Evolutionary conservation across 2,797 vertebrate genomes (phyloP), one percentile per base, ranked within the genome.

Genomic region (Phaenicophaeus curvirostris): DNA sequence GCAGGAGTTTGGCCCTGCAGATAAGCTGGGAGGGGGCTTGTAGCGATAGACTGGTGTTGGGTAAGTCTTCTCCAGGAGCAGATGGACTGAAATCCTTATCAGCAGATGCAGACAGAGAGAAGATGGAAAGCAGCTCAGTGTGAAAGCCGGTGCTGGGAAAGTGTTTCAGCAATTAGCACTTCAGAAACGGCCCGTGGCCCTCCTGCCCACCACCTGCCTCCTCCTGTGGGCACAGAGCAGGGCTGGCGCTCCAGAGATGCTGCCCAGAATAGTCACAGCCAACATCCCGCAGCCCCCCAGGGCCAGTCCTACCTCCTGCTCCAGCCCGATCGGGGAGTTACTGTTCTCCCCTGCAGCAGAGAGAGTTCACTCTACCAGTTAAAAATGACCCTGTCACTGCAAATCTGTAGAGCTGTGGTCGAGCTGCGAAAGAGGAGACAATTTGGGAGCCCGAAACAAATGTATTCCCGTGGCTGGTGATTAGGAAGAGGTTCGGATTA

Each of bases 31-130:
- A 68, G 79, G 78, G 54, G 58, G 58, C 48, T 41, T 54, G 58
- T 1, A 28, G n/a, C 1, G 79, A 50, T 2, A 30, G 57, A 21
- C 4, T 16, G 0, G 41, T 0, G 39, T 25, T n/a, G 71, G 79
- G 72, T 4, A 25, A 86, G 25, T 7, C 58, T 9, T 59, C 81
- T 46, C 39, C 3, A 1, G 66, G 17, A 90, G 77, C 80, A 90
- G 88, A 90, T 2, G 2, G 44, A 20, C 46, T 48, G 46, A 23
- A 48, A 48, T 48, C 46, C 46, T 48, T 48, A 23, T 48, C 46
- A 24, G 20, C 46, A 24, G 46, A 23, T 23, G 46, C 21, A 48
- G 46, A 48, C 46, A 20, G 46, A 48, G 46, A 48, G 46, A 24
- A 48, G 46, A 48, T 48, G 46, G 46, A 48, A 48, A 48, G 20